Conservation (phyloP, 2,888 invertebrate genomes). For the Lacanobia oleracea region DNA sequence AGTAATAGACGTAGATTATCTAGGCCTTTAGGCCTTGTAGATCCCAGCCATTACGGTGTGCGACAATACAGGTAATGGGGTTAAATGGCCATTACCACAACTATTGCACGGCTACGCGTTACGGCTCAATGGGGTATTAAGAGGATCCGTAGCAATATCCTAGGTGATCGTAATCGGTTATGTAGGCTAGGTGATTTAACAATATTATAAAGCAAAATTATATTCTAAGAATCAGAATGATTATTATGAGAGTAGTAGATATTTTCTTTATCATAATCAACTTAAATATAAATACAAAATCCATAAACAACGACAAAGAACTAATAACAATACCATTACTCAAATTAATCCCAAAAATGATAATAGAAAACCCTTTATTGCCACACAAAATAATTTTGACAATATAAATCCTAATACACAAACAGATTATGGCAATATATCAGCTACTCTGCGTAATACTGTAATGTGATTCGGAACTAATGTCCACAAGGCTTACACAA, state of each 20-base stretch:
- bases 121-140: constrained; percentile 50
- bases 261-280: neutral
- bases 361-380: constrained; percentile 62
- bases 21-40: constrained; percentile 41
- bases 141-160: constrained; percentile 27
- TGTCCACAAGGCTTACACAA: constrained; percentile 77
- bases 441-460: constrained; percentile 73
- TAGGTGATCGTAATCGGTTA: constrained; percentile 42
- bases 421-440: constrained; percentile 79
- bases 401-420: constrained; percentile 61
- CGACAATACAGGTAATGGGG: constrained; percentile 46
- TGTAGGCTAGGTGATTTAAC: constrained; percentile 5
- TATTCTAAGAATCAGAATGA: neutral
- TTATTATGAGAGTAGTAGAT: neutral
- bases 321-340: constrained; percentile 58
- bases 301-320: constrained; percentile 24
- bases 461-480: constrained; percentile 78
- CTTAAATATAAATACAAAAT: constrained; percentile 18
- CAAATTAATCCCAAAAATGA: constrained; percentile 55
- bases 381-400: constrained; percentile 62
- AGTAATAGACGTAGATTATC: constrained; percentile 34
- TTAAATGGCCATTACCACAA: constrained; percentile 55
- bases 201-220: constrained; percentile 8
- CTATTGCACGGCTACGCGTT: constrained; percentile 39
- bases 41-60: constrained; percentile 38